phyloP scores from a whole-genome alignment of 2,113 vertebrate species.

The Poecile atricapillus region DNA sequence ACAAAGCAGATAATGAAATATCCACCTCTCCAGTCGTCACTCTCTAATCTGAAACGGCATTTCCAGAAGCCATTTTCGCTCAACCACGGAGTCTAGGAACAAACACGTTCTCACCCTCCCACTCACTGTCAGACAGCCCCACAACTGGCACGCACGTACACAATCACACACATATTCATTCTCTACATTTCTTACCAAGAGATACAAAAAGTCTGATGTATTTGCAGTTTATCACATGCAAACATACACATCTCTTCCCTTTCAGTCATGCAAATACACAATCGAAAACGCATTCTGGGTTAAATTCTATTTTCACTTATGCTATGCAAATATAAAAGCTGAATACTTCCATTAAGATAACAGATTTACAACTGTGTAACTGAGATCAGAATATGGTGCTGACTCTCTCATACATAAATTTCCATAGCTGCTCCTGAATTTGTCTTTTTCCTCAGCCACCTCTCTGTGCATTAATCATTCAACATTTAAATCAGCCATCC shows the following conservation, averaged over 20 bases:
- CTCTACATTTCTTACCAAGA: background rate
- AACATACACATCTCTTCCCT: background rate
- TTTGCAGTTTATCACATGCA: constrained; percentile 41
- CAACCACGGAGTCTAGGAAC: constrained; percentile 38
- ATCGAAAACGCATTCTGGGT: background rate
- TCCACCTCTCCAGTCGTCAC: constrained; percentile 45
- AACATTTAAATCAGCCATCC: constrained; percentile 61
- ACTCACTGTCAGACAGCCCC: constrained; percentile 38
- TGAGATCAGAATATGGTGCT: constrained; percentile 53
- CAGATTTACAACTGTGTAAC: constrained; percentile 65
- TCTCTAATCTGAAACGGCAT: constrained; percentile 54
- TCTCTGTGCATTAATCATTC: constrained; percentile 59
- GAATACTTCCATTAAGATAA: constrained; percentile 59
- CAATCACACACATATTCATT: background rate
- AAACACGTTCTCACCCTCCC: constrained; percentile 54
- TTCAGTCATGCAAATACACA: constrained; percentile 24
- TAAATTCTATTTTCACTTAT: constrained; percentile 61
- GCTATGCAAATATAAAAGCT: constrained; percentile 56
- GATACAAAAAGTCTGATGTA: constrained; percentile 24
- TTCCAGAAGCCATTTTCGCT: constrained; percentile 69
- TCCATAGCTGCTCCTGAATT: constrained; percentile 41
- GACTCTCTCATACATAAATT: constrained; percentile 54
- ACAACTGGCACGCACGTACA: constrained; percentile 30
- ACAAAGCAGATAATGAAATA: constrained; percentile 75
- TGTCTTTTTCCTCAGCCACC: constrained; percentile 16